Percentiles rank a stretch among this genome's conserved stretches.
These are phyloP conservation scores for Monarcha castaneiventris DNA, from an alignment of 2,113 vertebrate species.

Conservation along the genomic window DNA sequence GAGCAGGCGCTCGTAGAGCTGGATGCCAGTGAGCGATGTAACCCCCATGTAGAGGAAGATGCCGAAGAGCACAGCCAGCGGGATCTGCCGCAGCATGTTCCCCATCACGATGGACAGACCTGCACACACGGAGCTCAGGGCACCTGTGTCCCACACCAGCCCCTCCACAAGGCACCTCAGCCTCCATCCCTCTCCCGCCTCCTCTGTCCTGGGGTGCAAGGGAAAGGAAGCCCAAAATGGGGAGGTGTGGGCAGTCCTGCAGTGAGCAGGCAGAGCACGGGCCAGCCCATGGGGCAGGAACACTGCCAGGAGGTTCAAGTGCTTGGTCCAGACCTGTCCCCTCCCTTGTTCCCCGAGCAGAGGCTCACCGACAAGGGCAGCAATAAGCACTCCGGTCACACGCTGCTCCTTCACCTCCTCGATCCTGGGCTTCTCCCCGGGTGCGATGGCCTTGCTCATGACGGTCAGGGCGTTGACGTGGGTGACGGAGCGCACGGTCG, in stretches of 20 bases:
- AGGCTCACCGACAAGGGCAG: conserved; percentile 90
- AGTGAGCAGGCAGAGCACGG: neutral
- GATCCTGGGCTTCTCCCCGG: conserved; percentile 92
- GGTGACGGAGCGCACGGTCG: conserved; percentile 93
- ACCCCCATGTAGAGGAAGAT: conserved; percentile 99
- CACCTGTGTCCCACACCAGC: neutral
- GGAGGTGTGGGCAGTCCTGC: neutral
- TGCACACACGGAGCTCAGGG: conserved; percentile 61
- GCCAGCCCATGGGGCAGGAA: neutral
- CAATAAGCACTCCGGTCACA: conserved; percentile 88
- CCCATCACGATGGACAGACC: conserved; percentile 98
- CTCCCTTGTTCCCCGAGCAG: neutral
- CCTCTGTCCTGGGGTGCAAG: neutral
- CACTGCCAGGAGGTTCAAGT: neutral
- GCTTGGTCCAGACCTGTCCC: neutral
- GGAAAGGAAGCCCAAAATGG: neutral
- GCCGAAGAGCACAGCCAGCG: conserved; percentile 93
- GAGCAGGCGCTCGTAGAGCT: conserved; percentile 92
- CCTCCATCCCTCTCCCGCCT: accelerated
- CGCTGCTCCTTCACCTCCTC: conserved; percentile 97
- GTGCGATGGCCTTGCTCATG: conserved; percentile 95
- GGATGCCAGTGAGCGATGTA: conserved; percentile 94
- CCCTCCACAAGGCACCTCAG: accelerated
- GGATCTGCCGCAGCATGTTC: conserved; percentile 89
- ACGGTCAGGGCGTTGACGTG: conserved; percentile 94